phyloP scores from a whole-genome alignment of 2,888 invertebrate genomes.

The Drosophila differens region DNA sequence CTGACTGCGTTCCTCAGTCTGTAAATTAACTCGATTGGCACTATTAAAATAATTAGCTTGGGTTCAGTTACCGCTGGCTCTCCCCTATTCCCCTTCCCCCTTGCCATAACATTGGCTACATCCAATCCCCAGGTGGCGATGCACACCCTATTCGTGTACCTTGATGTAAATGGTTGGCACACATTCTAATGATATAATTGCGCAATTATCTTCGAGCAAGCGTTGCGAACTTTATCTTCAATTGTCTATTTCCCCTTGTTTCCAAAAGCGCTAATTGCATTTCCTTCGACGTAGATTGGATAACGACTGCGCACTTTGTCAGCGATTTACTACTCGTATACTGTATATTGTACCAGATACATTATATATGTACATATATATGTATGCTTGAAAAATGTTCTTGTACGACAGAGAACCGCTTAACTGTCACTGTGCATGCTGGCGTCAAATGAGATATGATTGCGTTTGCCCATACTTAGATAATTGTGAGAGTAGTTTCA shows the following conservation, averaged over 20 bases:
- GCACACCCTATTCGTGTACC: slow-evolving; percentile 28
- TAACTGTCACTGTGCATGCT: slow-evolving; percentile 3
- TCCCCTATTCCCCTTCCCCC: background rate
- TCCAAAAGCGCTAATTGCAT: slow-evolving; percentile 48
- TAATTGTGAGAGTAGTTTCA: background rate
- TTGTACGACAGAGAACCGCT: background rate
- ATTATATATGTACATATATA: background rate
- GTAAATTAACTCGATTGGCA: slow-evolving; percentile 69
- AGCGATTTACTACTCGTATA: background rate
- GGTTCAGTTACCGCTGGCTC: slow-evolving; percentile 16
- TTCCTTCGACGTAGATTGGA: slow-evolving; percentile 31
- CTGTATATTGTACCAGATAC: background rate
- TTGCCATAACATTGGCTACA: background rate
- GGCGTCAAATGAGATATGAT: background rate
- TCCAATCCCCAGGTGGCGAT: slow-evolving; percentile 21
- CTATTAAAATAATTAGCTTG: slow-evolving; percentile 72
- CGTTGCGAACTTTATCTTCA: slow-evolving; percentile 29
- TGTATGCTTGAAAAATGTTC: background rate
- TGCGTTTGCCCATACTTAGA: background rate
- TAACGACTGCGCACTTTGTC: slow-evolving; percentile 18
- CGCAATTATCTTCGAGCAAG: slow-evolving; percentile 53
- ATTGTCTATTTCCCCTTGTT: slow-evolving; percentile 32
- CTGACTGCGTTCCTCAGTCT: slow-evolving; percentile 22
- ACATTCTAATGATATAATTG: slow-evolving; percentile 62
- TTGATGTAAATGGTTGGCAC: slow-evolving; percentile 23